phyloP scores from a whole-genome alignment of 2,113 vertebrate species.

The Origma solitaria region DNA sequence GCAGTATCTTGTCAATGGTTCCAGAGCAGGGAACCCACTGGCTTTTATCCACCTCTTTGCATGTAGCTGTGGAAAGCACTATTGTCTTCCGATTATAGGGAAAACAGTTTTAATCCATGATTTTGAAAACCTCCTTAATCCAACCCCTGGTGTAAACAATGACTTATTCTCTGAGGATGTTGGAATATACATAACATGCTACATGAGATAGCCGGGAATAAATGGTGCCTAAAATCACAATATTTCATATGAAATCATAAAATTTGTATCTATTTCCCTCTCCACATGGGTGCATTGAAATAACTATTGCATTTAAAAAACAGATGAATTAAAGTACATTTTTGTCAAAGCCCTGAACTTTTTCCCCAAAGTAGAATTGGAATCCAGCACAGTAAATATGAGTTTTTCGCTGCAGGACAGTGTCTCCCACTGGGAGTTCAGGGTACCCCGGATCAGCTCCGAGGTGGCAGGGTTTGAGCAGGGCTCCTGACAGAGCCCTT shows the following conservation, averaged over 20 bases:
- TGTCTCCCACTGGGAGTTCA: not conserved
- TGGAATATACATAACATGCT: not conserved
- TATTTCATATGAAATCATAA: not conserved
- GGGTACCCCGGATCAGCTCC: not conserved
- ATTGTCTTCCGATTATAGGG: constrained; percentile 34
- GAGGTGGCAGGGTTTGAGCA: not conserved
- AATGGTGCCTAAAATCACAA: not conserved
- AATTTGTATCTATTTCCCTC: not conserved
- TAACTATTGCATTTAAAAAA: not conserved
- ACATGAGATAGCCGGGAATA: not conserved
- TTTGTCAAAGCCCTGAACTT: not conserved
- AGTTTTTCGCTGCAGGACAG: not conserved
- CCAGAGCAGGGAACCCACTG: not conserved
- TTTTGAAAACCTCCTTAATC: constrained; percentile 58
- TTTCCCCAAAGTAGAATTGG: not conserved
- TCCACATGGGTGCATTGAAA: not conserved
- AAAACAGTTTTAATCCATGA: constrained; percentile 24
- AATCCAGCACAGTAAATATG: not conserved
- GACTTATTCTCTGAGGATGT: not conserved
- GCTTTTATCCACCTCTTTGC: constrained; percentile 29
- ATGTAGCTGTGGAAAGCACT: constrained; percentile 18
- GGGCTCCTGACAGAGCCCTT: not conserved
- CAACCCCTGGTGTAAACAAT: constrained; percentile 33
- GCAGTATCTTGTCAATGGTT: not conserved
- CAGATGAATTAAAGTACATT: not conserved